These are phyloP conservation scores for Chloroceryle inda DNA, from an alignment of 2,797 vertebrate genomes.

Conservation along the genomic window DNA sequence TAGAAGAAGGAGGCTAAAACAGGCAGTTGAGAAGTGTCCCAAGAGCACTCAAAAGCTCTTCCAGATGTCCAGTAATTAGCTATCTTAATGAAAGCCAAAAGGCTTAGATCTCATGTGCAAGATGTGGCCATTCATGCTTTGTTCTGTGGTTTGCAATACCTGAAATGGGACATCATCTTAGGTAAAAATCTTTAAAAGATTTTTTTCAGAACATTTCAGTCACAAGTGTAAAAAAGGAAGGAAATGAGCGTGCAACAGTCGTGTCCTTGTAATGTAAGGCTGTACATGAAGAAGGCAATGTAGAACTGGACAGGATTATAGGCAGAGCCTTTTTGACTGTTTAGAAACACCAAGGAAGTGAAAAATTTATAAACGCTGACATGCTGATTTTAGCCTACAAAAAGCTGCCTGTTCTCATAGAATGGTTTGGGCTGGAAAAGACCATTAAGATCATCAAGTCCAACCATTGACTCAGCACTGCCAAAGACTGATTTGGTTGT, in stretches of 20 bases:
- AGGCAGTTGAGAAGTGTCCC: not conserved
- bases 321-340: not conserved
- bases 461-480: not conserved
- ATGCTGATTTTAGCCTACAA: not conserved
- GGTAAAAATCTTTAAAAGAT: not conserved
- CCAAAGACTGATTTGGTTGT: not conserved
- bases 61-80: not conserved
- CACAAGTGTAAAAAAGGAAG: not conserved
- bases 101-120: not conserved
- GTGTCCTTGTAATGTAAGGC: not conserved
- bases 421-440: too few relatives aligned
- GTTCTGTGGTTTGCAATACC: not conserved
- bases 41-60: not conserved
- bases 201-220: not conserved
- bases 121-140: not conserved
- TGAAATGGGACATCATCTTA: not conserved
- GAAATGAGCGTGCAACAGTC: not conserved
- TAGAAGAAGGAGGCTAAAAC: not conserved
- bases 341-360: not conserved
- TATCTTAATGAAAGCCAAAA: not conserved
- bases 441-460: not conserved
- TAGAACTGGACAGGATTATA: not conserved
- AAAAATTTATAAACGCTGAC: fast-evolving
- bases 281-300: not conserved
- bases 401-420: not conserved